Evolutionary conservation across 2,113 vertebrate species (phyloP), one percentile per base, ranked within the genome.

Genomic region (Chamaetylas fuelleborni): DNA sequence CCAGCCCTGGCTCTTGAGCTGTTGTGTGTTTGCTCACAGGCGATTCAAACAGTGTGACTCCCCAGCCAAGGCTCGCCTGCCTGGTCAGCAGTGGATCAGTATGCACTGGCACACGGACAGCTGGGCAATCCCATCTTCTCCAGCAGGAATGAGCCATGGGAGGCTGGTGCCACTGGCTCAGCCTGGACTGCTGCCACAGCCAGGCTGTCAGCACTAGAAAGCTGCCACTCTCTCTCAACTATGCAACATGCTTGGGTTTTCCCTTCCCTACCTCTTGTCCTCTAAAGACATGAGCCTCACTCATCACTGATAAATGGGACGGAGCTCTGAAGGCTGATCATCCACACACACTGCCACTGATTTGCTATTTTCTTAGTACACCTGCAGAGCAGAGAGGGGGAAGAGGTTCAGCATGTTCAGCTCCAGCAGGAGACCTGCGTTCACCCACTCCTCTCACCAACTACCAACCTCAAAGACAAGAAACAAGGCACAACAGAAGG

Each of bases 231-330:
- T 53, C 67, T 15, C 38, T n/a, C 42, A 45, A 3, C 20, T 23
- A 8, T 0, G 10, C 0, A 0, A 61, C 22, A 54, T 0, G 0
- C 38, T 58, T 26, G 26, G 11, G 38, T 24, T 45, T 92, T 36
- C 45, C 58, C n/a, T 82, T 82, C 17, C 23, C 24, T 7, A 8
- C 9, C 20, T 5, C 0, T 5, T 24, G 19, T 29, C 20, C 42
- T 78, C 40, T 43, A 18, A 60, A 70, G 89, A 81, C 3, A 4
- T 0, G 3, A 24, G 7, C 17, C 36, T 65, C 54, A n/a, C 26
- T 47, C 36, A 87, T 4, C 48, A 42, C 29, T 34, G 53, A 72
- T 17, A 50, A 69, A 53, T 3, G 15, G 24, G 14, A 40, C 1
- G 26, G 54, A 82, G 33, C 11, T 42, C 31, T 13, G 8, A 67